Percentiles rank a stretch among this genome's conserved stretches.
Conservation (phyloP, 2,888 invertebrate species). For the Sinodicranocentrus sp. region DNA sequence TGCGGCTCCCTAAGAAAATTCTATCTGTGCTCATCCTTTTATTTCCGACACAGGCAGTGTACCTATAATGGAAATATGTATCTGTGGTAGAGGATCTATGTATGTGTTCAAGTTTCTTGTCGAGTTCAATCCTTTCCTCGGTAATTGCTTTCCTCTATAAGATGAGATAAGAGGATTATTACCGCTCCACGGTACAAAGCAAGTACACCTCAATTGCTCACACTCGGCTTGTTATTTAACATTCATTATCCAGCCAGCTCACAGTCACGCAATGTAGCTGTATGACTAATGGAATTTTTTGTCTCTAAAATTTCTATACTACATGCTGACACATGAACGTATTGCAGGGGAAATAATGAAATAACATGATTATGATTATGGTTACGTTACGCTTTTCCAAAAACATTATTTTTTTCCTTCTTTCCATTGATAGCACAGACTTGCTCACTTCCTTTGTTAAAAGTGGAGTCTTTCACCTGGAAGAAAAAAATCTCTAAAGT, state of each 20-base stretch:
- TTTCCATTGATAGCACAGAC: no score
- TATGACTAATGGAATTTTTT: slow-evolving; percentile 64
- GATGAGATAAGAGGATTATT: slow-evolving; percentile 25
- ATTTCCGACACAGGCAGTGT: no score
- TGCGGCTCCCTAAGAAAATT: no score
- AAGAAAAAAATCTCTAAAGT: no score
- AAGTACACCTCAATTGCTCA: neutral
- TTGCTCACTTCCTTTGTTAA: no score
- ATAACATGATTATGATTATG: slow-evolving; percentile 59
- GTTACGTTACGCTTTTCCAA: slow-evolving; percentile 30
- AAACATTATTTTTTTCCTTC: neutral
- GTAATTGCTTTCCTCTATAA: slow-evolving; percentile 1
- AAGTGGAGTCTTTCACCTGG: no score
- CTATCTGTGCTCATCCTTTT: no score
- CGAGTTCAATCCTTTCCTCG: neutral
- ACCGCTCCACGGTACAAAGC: neutral
- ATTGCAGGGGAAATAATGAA: slow-evolving; percentile 38
- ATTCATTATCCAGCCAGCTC: neutral
- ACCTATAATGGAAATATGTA: no score
- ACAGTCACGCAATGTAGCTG: neutral
- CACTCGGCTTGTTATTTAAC: neutral
- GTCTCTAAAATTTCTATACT: neutral
- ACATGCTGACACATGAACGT: neutral
- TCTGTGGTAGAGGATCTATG: no score
- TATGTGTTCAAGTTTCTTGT: no score